Evolutionary conservation across 2,113 vertebrate genomes (phyloP), one percentile per base, ranked within the genome.

Genomic region (Serinus canaria): DNA sequence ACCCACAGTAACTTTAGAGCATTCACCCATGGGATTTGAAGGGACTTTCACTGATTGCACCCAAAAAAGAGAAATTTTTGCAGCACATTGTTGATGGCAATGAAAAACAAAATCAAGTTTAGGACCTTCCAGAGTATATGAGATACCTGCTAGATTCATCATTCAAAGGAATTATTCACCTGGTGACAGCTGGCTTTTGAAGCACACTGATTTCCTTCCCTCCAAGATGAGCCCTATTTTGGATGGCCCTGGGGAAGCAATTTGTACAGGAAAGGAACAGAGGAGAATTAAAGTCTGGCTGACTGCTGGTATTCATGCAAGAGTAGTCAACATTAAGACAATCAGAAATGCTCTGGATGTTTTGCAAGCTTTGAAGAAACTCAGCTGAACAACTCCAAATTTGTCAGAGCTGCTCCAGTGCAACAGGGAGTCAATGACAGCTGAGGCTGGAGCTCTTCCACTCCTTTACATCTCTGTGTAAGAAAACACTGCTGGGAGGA

Each of bases 241-340:
- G 70, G 87, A 90, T 58, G 55, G 84, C 89, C 67, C 90, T 85
- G 44, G 92, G 87, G 87, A 94, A 89, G 67, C 63, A 85, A 95
- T 94, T 92, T 91, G 59, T 74, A 76, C 28, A 77, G 47, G 59
- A 67, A 77, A 90, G 73, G 59, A 74, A 76, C 22, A 63, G 50
- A 91, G 53, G 31, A 83, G 46, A 72, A 93, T 28, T 50, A 5
- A 47, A 70, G 63, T 69, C 83, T 70, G 75, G 8, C 53, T 92
- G 87, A 55, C 89, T 94, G 78, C 46, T 85, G 62, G 91, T 62
- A 76, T 69, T 94, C 74, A 73, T 53, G 47, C 76, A 78, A 78
- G 80, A 91, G 59, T 3, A 85, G 91, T 31, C 16, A 7, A 76
- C 67, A 81, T 14, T 35, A 69, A 73, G 39, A 85, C 33, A 85